A percentile compares a stretch with the other conserved stretches of the same genome.
Conservation (phyloP, 2,797 vertebrate species). For the Arnoldichthys spilopterus region DNA sequence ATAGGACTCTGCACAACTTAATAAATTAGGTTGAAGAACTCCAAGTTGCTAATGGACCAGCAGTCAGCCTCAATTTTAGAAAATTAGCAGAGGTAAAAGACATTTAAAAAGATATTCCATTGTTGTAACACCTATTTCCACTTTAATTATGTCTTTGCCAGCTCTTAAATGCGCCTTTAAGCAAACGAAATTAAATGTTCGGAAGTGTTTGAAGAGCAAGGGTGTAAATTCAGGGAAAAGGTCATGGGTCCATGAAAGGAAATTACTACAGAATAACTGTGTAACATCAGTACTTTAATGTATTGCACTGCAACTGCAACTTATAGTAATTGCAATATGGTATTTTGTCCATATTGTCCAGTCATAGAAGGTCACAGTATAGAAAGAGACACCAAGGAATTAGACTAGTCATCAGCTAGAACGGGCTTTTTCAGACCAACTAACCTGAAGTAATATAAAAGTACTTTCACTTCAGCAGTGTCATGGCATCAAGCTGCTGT, state of each 20-base stretch:
- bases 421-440: too few species aligned
- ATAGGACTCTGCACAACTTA: not conserved
- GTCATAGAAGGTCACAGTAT: not conserved
- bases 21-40: constrained; percentile 6
- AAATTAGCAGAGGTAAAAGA: not conserved
- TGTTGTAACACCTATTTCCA: too few species aligned
- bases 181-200: too few species aligned
- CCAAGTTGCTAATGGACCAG: not conserved
- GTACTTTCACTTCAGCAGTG: not conserved
- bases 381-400: not conserved
- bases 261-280: too few species aligned
- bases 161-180: not conserved
- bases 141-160: not conserved
- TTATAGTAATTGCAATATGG: not conserved
- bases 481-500: not conserved
- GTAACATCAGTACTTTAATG: too few species aligned
- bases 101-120: not conserved
- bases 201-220: too few species aligned
- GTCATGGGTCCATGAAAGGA: too few species aligned
- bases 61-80: not conserved
- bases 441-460: not conserved
- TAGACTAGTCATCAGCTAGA: too few species aligned
- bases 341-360: not conserved
- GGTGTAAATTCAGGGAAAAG: too few species aligned
- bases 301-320: not conserved